Percentiles rank a stretch among this genome's conserved stretches.
Evolutionary conservation across 2,113 vertebrate genomes (phyloP).

Genomic region (Orthonyx spaldingii): DNA sequence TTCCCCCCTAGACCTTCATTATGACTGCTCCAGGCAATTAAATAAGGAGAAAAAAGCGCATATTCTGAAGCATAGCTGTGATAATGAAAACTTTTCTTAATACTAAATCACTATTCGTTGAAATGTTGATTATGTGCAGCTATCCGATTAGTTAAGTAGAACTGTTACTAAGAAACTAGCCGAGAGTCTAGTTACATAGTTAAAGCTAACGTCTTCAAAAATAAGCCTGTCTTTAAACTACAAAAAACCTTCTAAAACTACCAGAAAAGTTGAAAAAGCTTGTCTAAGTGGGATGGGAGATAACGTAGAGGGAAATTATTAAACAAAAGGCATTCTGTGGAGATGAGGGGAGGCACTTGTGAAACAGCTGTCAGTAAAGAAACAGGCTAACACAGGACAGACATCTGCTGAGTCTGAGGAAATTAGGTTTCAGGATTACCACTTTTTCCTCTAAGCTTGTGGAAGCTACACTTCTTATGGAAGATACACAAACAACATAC

Average conservation of each 20-base stretch:
- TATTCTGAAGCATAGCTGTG: background rate
- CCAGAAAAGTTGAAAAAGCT: background rate
- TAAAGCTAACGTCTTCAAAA: background rate
- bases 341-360: constrained; percentile 42
- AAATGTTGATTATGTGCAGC: background rate
- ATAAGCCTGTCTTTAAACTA: background rate
- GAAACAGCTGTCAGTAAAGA: constrained; percentile 56
- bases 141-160: background rate
- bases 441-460: constrained; percentile 27
- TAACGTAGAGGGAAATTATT: background rate
- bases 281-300: background rate
- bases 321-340: constrained; percentile 56
- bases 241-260: background rate
- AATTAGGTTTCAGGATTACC: constrained; percentile 60
- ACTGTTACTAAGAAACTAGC: background rate
- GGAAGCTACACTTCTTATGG: too few relatives aligned
- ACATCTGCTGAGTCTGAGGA: constrained; percentile 58
- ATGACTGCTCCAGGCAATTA: background rate
- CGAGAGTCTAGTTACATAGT: background rate
- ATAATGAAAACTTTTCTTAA: background rate
- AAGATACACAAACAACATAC: background rate
- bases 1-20: background rate
- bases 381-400: constrained; percentile 41
- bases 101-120: background rate
- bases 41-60: background rate